Evolutionary conservation across 1,140 invertebrate genomes (phyloP), one percentile per base, ranked within the genome.

Genomic region (Drosophila orena): DNA sequence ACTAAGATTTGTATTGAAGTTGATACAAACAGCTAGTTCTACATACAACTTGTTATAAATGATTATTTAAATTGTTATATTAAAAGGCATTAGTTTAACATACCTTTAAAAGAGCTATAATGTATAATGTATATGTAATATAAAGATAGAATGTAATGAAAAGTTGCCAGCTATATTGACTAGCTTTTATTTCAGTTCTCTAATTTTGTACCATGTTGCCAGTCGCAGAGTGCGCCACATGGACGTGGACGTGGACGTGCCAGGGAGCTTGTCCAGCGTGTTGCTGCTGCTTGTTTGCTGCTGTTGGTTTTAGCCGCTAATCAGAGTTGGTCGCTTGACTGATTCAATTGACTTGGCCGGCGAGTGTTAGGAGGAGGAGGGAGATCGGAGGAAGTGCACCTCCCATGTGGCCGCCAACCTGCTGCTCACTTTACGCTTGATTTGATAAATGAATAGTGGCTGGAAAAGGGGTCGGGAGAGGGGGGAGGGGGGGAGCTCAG

Each of bases 391-490:
- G 61, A 40, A 37, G 12, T 46, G 44, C 38, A 37, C 46, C 54
- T 66, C 69, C 57, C 69, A 62, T 59, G 75, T 61, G 66, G 53
- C 68, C 52, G 38, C 75, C 60, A 37, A 43, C 49, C 74, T 70
- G 52, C 60, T 55, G 54, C 59, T 59, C 61, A 69, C 44, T 79
- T 60, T 65, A 73, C 77, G 81, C 81, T 81, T 72, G 83, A 88
- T 84, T 88, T 83, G 79, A 88, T 89, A 89, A 90, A 84, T 89
- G 84, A 80, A 90, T 84, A 77, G 79, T 74, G 37, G 54, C 70
- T 61, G 49, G 22, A 24, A 43, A 43, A 50, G 27, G 35, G 17
- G 22, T 14, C 22, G 15, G 46, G 14, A 54, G 17, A 34, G n/a
- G n/a, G n/a, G n/a, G n/a, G n/a, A n/a, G n/a, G n/a, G n/a, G n/a